A percentile compares a stretch with the other conserved stretches of the same genome.
Conservation (phyloP, 2,113 vertebrate species). For the Pithys albifrons region DNA sequence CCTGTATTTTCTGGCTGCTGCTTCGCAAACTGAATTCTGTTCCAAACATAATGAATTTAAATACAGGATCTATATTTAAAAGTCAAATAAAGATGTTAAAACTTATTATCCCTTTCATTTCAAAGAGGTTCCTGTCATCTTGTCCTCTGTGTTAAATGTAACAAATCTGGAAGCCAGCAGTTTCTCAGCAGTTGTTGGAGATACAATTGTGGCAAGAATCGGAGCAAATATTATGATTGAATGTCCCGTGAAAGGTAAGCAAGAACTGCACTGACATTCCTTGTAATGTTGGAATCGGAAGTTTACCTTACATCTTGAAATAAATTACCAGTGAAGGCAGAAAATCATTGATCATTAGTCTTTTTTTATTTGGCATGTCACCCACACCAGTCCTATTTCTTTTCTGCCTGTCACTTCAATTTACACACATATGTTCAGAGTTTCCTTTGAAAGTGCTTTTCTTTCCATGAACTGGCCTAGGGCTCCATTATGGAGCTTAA, state of each 20-base stretch:
- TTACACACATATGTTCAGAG: neutral
- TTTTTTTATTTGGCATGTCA: neutral
- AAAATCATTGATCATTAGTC: neutral
- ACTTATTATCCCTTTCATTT: conserved; percentile 40
- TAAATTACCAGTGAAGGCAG: neutral
- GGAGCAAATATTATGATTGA: conserved; percentile 78
- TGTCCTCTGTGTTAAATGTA: conserved; percentile 71
- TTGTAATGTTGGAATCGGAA: neutral
- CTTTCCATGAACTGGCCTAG: neutral
- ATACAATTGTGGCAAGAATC: conserved; percentile 62
- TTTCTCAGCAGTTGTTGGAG: conserved; percentile 76
- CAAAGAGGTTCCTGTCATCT: conserved; percentile 82
- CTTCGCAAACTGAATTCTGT: neutral
- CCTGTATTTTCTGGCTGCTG: neutral
- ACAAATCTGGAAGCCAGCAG: conserved; percentile 65
- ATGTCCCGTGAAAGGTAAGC: conserved; percentile 85
- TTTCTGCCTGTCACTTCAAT: neutral
- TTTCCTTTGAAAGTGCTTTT: neutral
- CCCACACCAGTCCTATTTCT: neutral
- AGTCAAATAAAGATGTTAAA: neutral
- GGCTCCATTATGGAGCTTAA: neutral
- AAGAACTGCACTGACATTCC: neutral
- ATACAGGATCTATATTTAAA: neutral
- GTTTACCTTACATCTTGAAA: neutral
- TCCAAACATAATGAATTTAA: neutral